Percentiles rank a stretch among this genome's conserved stretches.
Evolutionary conservation across 2,113 vertebrate genomes (phyloP).

Genomic region (Echinops telfairi): DNA sequence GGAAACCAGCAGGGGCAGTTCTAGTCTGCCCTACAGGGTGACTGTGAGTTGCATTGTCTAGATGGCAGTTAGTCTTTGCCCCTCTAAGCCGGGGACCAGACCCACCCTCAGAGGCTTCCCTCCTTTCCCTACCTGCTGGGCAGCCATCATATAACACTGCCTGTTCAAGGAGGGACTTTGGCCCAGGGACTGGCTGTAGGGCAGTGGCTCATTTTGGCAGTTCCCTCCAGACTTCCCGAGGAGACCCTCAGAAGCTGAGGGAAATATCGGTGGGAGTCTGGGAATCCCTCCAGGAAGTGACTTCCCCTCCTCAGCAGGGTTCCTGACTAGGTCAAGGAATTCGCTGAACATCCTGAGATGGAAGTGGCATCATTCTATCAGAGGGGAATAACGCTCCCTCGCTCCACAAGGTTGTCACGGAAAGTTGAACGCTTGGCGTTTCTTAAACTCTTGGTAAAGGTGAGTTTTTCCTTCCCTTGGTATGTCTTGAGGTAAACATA

Average conservation of each 20-base stretch:
- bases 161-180: neutral
- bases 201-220: slow-evolving; percentile 58
- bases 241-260: slow-evolving; percentile 31
- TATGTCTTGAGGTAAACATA: neutral
- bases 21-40: neutral
- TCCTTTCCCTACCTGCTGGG: neutral
- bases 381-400: neutral
- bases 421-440: neutral
- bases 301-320: neutral
- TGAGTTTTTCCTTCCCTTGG: neutral
- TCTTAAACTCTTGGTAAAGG: neutral
- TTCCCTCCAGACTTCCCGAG: slow-evolving; percentile 55
- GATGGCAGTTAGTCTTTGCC: neutral
- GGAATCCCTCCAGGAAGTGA: slow-evolving; percentile 7
- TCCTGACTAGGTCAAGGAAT: neutral
- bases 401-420: neutral
- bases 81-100: neutral
- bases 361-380: neutral
- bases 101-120: neutral
- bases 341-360: neutral
- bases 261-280: slow-evolving; percentile 15
- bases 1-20: too few relatives aligned
- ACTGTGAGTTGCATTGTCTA: neutral
- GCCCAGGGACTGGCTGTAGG: neutral
- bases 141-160: slow-evolving; percentile 19